phyloP scores from a whole-genome alignment of 2,797 vertebrate species.

The Dromococcyx pavoninus region DNA sequence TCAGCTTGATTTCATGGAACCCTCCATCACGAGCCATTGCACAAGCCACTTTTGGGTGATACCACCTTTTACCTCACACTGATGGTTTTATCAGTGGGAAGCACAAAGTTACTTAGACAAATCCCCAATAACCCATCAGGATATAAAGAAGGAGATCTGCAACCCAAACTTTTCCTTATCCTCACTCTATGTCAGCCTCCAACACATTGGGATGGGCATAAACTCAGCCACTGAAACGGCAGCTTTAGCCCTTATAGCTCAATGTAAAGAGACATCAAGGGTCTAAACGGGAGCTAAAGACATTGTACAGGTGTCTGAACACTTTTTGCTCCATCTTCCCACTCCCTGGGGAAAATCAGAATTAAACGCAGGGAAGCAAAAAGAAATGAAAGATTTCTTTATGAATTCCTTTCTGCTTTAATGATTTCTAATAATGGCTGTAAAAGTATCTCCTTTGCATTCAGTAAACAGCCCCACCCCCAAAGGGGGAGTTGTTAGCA shows the following conservation, averaged over 20 bases:
- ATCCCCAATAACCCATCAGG: not conserved
- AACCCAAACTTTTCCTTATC: not conserved
- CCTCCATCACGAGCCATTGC: not conserved
- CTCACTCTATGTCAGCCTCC: not conserved
- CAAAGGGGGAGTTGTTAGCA: not conserved
- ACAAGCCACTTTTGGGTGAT: not conserved
- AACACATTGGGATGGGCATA: not conserved
- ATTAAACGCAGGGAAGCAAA: not conserved
- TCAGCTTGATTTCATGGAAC: not conserved
- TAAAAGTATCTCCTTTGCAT: not conserved
- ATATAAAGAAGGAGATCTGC: not conserved
- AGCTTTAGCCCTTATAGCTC: not conserved
- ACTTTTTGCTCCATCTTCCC: not conserved
- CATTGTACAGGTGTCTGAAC: not conserved
- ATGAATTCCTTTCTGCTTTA: not conserved
- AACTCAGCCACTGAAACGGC: not conserved
- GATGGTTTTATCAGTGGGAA: not conserved
- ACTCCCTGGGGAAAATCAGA: not conserved
- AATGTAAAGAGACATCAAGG: not conserved
- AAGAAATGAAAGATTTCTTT: rapidly evolving
- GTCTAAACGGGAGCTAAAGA: not conserved
- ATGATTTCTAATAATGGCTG: not conserved
- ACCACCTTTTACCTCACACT: not conserved
- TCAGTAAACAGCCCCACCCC: not conserved
- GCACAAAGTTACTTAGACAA: not conserved